Evolutionary conservation across 2,797 vertebrate genomes (phyloP), one percentile per base, ranked within the genome.

Genomic region (Columba guinea): DNA sequence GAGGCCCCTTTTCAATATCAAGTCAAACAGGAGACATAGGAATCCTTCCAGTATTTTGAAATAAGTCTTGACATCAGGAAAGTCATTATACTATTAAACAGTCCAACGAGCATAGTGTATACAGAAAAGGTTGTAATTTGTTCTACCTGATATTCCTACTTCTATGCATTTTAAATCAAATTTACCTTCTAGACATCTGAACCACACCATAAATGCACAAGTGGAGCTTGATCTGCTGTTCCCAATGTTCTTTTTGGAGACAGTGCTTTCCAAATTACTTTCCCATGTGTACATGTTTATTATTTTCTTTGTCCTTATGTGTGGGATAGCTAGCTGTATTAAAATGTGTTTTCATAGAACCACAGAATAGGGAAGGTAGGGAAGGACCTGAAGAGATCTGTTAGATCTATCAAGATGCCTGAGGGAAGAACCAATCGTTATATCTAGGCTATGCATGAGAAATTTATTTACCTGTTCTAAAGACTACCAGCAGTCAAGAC

Each of bases 261-360:
- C 18, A 53, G 30, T 44, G 35, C 70, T 88, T 86, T 95, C 73
- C 58, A 88, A 84, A 81, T 93, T 67, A 46, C 56, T 91, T 91
- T 90, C 46, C 62, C 44, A 65, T 51, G 51, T 62, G n/a, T 71
- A 56, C 60, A 6, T 60, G 65, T 58, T 89, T 55, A 84, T 94
- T 90, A 86, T 92, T 95, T 92, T 46, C 73, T 93, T 93, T 88
- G 71, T 93, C 52, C 28, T 95, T 84, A 70, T 19, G 65, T 84
- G 53, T 86, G 65, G 80, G 83, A 71, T 75, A 90, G 26, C 77
- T 78, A 63, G 46, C 71, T 69, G 3, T 68, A 56, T 86, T 70
- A 67, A 80, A 83, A 70, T 32, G 12, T 68, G 34, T 88, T 93
- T 91, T 68, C 35, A 34, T 4, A 80, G 64, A 83, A 70, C 48